Base-by-base conservation (phyloP, 2,797 vertebrate species). In the Myripristis jacobus region DNA sequence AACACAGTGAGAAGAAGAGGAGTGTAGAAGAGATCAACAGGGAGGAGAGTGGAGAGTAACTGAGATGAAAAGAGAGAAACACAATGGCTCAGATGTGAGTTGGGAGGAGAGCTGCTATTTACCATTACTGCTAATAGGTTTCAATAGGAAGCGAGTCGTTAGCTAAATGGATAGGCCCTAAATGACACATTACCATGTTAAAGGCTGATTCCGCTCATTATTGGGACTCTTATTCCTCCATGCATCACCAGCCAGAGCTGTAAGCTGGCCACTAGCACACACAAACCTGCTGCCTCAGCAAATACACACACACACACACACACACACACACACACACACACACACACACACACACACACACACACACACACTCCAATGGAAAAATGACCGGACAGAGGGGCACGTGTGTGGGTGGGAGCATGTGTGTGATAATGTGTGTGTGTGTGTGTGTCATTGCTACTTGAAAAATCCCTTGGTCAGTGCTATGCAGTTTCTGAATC, bases 101-200 rank as follows among this genome's bases (percentile, higher is more conserved):
- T 80, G 80, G 85, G 86, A 84, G 66, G 48, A 66, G 77, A 66
- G 63, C 70, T 70, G 77, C 86, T 88, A 86, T 91, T 91, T 89
- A 90, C 87, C 75, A 88, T 89, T 84, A 86, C 75, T 73, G 86
- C 84, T 91, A 92, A 91, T 91, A 90, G 88, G 85, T 91, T 91
- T 90, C 82, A 91, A 92, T 91, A 92, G 86, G 88, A 89, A 87
- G 86, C 74, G 62, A 67, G 89, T 89, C 85, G 79, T 91, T 91
- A 91, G 83, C 84, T 83, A 88, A 92, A 91, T 91, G 83, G 86
- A 92, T 90, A 71, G 88, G 82, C 76, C 85, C 83, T 90, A 82
- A 90, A 90, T 91, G 90, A 91, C 86, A 90, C 89, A 88, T 92
- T 90, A 90, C 80, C 88, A 89, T 86, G 86, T 91, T 92, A 90